Evolutionary conservation across 2,797 vertebrate species (phyloP).

Genomic region (Diglossa cyanea): DNA sequence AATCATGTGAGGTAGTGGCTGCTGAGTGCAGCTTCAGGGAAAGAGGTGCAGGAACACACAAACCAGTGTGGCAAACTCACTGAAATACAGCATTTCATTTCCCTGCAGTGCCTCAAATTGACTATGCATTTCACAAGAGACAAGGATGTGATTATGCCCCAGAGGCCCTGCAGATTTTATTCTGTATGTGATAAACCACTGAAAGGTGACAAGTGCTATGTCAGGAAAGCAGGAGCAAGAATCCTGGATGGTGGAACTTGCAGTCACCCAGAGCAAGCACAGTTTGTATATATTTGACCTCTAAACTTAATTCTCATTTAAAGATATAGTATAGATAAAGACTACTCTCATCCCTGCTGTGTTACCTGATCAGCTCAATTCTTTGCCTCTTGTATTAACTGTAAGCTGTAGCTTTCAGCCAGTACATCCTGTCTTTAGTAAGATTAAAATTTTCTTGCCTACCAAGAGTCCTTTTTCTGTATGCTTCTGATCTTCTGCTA

Average conservation of each 20-base stretch:
- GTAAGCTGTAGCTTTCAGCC: not conserved
- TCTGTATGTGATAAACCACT: not conserved
- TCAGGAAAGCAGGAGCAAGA: not conserved
- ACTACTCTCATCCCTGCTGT: not conserved
- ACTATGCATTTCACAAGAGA: not conserved
- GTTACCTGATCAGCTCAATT: not conserved
- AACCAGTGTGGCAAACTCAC: not conserved
- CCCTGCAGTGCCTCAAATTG: not conserved
- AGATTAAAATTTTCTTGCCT: not conserved
- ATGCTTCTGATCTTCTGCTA: not conserved
- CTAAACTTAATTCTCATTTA: not conserved
- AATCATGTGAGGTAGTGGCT: not conserved
- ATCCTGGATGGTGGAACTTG: not conserved
- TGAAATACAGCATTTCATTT: not conserved
- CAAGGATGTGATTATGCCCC: not conserved
- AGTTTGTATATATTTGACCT: not conserved
- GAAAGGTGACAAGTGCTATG: not conserved
- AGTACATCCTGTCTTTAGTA: not conserved
- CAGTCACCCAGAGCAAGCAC: not conserved
- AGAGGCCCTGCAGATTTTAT: not conserved
- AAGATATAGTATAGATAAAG: not conserved
- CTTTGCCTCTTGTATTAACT: not conserved
- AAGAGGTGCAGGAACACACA: not conserved
- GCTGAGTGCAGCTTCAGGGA: not conserved
- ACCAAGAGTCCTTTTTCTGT: not conserved